Base-by-base conservation (phyloP, 1,140 invertebrate species). In the Neotoxoptera formosana region DNA sequence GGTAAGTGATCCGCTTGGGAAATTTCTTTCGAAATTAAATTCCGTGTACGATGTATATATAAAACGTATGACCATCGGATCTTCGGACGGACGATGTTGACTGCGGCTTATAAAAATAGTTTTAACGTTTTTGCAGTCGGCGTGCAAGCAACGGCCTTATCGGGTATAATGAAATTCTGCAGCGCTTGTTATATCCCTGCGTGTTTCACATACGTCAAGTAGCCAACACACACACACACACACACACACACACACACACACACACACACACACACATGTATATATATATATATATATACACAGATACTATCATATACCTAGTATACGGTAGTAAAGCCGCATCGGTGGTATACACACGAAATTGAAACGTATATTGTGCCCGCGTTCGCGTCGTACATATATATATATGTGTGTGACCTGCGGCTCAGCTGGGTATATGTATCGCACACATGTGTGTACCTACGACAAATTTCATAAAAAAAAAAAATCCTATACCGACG, bases 121-220 rank as follows among this genome's bases (percentile, higher is more conserved):
- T 47, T 86, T 86, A 86, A 86, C 83, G 36, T 45, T 86, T 86
- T 86, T 25, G 83, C 83, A 41, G 36, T 84, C 83, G 25, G 2
- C 41, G 60, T 30, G 9, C 83, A 86, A 84, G n/a, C 60, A 67
- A 36, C 36, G 83, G 23, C 83, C 83, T 86, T 86, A 47, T 86
- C 25, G 83, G 83, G 83, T 30, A 86, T 84, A 84, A 84, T 86
- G 83, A 86, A 86, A 86, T 86, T 45, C 41, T 86, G 83, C 41
- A 30, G 9, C 9, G 41, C 41, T 86, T 45, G 83, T 86, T 84
- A 84, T 84, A 36, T 81, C 83, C 83, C 83, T 86, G 83, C 83
- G 36, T 41, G 36, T 67, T 67, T 67, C 60, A 67, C 60, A 67
- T 67, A 67, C 60, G 30, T 67, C 60, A 67, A 67, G 30, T n/a